Conservation (phyloP, 2,888 invertebrate species). For the Andrena flavipes region DNA sequence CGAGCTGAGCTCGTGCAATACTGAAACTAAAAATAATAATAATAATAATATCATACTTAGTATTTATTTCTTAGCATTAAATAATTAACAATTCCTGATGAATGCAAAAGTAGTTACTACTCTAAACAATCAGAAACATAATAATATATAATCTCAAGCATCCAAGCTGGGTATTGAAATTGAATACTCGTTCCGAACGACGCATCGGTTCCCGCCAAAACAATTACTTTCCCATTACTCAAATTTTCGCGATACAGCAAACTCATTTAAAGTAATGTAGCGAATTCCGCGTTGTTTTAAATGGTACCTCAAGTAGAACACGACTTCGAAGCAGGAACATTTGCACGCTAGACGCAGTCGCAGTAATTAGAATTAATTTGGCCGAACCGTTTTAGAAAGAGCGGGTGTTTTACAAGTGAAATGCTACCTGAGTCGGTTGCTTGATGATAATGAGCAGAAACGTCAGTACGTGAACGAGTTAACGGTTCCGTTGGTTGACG, state of each 20-base stretch:
- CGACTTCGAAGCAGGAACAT: neutral
- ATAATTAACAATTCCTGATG: too few species aligned
- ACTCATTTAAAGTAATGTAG: neutral
- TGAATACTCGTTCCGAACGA: neutral
- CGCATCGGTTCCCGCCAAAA: neutral
- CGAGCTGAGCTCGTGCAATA: too few species aligned
- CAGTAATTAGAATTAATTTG: conserved; percentile 57
- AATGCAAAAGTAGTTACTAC: too few species aligned
- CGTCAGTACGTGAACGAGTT: conserved; percentile 36
- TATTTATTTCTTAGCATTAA: too few species aligned
- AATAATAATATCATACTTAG: too few species aligned
- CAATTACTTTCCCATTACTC: neutral
- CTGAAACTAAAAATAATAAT: too few species aligned
- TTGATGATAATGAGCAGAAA: conserved; percentile 59
- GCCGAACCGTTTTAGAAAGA: conserved; percentile 47
- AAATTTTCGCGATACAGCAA: neutral
- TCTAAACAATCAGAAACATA: too few species aligned
- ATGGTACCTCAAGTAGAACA: neutral
- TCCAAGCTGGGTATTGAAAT: neutral
- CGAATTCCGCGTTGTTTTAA: conserved; percentile 18
- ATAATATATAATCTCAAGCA: too few species aligned
- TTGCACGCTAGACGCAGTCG: conserved; percentile 8
- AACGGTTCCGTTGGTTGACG: conserved; percentile 37
- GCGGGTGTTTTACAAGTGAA: conserved; percentile 59
- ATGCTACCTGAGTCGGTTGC: conserved; percentile 38